phyloP scores from a whole-genome alignment of 2,797 vertebrate species.

The Lerista edwardsae region DNA sequence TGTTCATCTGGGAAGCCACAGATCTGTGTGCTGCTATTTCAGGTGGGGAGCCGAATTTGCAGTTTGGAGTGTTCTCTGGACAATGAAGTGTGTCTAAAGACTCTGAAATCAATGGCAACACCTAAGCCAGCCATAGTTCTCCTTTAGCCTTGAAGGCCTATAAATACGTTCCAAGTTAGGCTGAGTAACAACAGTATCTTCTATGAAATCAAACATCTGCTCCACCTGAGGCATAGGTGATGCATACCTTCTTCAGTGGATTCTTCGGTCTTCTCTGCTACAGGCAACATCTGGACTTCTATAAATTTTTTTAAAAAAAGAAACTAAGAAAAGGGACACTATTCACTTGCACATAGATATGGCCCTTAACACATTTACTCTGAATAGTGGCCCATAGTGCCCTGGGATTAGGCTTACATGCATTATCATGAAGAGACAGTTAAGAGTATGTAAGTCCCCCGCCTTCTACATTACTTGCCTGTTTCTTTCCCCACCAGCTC shows the following conservation, averaged over 20 bases:
- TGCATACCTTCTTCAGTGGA: constrained; percentile 69
- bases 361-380: not conserved
- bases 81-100: not conserved
- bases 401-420: no score
- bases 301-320: constrained; percentile 8
- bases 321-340: not conserved
- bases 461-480: no score
- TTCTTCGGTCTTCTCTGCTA: constrained; percentile 42
- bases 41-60: not conserved
- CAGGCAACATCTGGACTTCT: constrained; percentile 40
- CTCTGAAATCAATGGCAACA: not conserved
- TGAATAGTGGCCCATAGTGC: no score
- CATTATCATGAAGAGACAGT: no score
- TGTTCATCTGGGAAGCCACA: not conserved
- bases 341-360: not conserved
- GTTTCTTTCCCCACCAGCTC: no score
- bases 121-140: not conserved
- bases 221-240: fast-evolving
- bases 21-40: not conserved
- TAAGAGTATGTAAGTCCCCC: no score
- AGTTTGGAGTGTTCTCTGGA: not conserved
- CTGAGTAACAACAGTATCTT: not conserved
- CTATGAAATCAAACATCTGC: fast-evolving
- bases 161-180: not conserved
- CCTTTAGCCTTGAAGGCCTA: not conserved